Base-by-base conservation (phyloP, 2,888 invertebrate genomes). In the Stictocephala bisonia region DNA sequence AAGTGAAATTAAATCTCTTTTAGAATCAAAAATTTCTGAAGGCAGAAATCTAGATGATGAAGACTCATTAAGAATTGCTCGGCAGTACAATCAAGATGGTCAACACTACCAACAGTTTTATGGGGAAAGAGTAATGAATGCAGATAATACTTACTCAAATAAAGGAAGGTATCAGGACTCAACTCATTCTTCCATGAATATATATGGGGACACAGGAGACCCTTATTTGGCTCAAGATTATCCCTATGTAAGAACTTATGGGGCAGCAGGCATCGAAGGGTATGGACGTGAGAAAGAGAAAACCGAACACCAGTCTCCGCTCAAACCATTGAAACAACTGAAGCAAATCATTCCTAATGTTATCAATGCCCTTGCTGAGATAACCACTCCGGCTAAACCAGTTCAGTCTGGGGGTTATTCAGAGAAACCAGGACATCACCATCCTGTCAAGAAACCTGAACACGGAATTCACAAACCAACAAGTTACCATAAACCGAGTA, bases 291-390 rank as follows among this genome's bases (percentile, higher is more conserved):
- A 9, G 11, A 31, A 31, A 31, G 11, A 31, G 11, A 31, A 6
- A 31, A 31, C 11, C 11, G 11, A 6, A 6, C 35, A 31, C 11
- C 35, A 31, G 35, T 11, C 35, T 31, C 35, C n/a, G 24, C 13
- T 51, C n/a, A 24, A 56, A 18, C 56, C 56, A 29, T 18, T 56
- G 4, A 56, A 29, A 56, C 56, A 56, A 56, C 27, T 56, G 9
- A 56, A 56, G 31, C 27, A 56, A 9, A 11, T 56, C 11, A 24
- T 56, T 31, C 56, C 56, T 15, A 31, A 31, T 6, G 18, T 56
- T n/a, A n/a, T 56, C 11, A 26, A 24, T 31, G 56, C 56, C 27
- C 15, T 56, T 4, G 31, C 56, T 31, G 31, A n/a, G n/a, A n/a
- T n/a, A n/a, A n/a, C n/a, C n/a, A n/a, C n/a, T n/a, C n/a, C n/a